Evolutionary conservation across 2,888 invertebrate species (phyloP), one percentile per base, ranked within the genome.

Genomic region (Caenorhabditis sulstoni): DNA sequence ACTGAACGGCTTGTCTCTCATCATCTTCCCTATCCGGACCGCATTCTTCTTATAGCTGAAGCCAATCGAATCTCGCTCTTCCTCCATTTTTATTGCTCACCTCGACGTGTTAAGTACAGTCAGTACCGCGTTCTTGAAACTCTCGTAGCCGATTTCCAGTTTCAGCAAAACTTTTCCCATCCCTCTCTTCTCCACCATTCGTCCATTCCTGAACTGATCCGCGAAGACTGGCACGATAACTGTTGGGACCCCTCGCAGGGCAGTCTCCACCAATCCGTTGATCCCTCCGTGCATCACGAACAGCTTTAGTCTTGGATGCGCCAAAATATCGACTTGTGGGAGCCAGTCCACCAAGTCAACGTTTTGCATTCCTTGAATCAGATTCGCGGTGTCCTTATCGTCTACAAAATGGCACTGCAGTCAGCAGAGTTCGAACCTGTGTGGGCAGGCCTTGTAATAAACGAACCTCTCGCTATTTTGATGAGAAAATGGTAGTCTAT

Each of bases 281-380:
- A 87, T 79, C 22, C 89, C 89, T 11, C 87, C 87, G 66, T 89
- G 89, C 80, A 86, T 87, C 20, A 89, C 85, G 73, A 89, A 89
- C 16, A 89, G 79, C 20, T 83, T 79, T 11, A 88, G 58, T 9
- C 85, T 67, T 8, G 88, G 87, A 74, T 89, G 87, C 1, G 79
- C 87, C 9, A 89, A 68, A n/a, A 89, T 50, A 67, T 88, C 89
- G 11, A 80, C 81, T 76, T 89, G 89, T 14, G 88, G 88, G 9
- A 87, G 67, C 89, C 89, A 89, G 12, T 77, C 53, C 14, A 86
- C 83, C 11, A 88, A 45, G 41, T 88, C 86, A 35, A 88, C 77
- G 59, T 89, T 89, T 7, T 58, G 16, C 23, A 87, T 67, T 12
- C 65, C 70, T 16, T 58, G n/a, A n/a, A 83, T 67, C 14, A 84